Conservation (phyloP, 2,113 vertebrate genomes). For the Microtus oregoni region DNA sequence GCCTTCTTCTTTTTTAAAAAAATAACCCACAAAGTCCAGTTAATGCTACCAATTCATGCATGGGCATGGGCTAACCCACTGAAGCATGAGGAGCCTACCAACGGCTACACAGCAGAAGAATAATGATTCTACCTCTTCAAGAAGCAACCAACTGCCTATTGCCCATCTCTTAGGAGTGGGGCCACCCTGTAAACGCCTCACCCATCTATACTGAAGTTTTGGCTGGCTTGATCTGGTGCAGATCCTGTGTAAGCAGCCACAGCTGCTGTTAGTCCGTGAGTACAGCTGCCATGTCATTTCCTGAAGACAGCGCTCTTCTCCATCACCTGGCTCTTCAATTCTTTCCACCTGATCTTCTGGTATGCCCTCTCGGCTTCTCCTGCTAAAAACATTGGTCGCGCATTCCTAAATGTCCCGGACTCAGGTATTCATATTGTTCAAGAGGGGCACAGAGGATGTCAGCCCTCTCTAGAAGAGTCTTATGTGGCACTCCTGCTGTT, state of each 20-base stretch:
- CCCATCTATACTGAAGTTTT: neutral
- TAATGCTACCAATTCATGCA: neutral
- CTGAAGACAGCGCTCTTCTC: neutral
- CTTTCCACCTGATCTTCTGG: neutral
- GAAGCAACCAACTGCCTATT: neutral
- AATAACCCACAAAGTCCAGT: neutral
- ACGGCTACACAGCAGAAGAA: neutral
- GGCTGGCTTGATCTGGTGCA: neutral
- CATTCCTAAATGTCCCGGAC: neutral
- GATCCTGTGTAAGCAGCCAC: neutral
- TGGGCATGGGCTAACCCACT: neutral
- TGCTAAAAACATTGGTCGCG: neutral
- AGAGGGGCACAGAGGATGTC: neutral
- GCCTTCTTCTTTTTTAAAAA: neutral
- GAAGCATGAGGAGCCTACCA: neutral
- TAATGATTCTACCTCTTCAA: neutral
- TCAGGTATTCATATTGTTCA: rapidly evolving
- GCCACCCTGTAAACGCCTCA: neutral
- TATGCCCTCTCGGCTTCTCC: neutral
- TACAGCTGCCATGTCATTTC: neutral
- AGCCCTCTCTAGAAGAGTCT: neutral
- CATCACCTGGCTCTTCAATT: neutral
- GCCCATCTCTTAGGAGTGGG: too few relatives aligned
- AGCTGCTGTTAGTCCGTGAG: neutral
- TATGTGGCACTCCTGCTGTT: neutral